These are phyloP conservation scores for Sinohyriopsis cumingii DNA, from an alignment of 2,888 invertebrate genomes.

Conservation along the genomic window DNA sequence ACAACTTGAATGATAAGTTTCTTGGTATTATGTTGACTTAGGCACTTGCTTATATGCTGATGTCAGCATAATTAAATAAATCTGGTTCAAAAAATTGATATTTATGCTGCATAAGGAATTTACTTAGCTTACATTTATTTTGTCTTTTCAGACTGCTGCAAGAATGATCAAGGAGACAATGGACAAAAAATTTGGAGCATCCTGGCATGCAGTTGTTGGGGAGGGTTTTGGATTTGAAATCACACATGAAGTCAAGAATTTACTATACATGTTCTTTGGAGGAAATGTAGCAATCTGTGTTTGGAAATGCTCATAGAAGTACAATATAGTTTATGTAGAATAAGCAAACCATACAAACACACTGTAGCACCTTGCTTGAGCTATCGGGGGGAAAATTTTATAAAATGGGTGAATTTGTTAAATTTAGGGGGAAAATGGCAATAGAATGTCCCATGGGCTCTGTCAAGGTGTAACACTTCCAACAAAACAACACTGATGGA, in stretches of 20 bases:
- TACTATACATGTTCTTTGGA: conserved; percentile 79
- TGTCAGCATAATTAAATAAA: too few relatives aligned
- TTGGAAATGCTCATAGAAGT: conserved; percentile 85
- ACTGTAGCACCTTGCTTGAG: too few relatives aligned
- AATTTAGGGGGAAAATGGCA: too few relatives aligned
- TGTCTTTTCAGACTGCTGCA: conserved; percentile 83
- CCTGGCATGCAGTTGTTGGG: conserved; percentile 96
- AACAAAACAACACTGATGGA: too few relatives aligned
- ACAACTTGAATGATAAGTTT: too few relatives aligned
- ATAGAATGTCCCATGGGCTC: too few relatives aligned
- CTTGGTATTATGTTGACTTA: too few relatives aligned
- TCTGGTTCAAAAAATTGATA: not conserved
- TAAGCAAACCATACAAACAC: too few relatives aligned
- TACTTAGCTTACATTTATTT: not conserved
- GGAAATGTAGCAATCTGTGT: conserved; percentile 90
- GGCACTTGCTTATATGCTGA: too few relatives aligned
- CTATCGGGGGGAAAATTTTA: too few relatives aligned
- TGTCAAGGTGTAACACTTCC: too few relatives aligned
- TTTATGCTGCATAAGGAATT: not conserved
- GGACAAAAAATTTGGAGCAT: conserved; percentile 96
- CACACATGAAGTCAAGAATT: conserved; percentile 86
- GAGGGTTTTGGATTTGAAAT: conserved; percentile 96
- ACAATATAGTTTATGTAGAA: not conserved
- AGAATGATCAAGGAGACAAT: conserved; percentile 93
- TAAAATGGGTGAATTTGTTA: too few relatives aligned